A percentile compares a stretch with the other conserved stretches of the same genome.
Evolutionary conservation across 2,113 vertebrate species (phyloP).

Genomic region (Probosciger aterrimus): DNA sequence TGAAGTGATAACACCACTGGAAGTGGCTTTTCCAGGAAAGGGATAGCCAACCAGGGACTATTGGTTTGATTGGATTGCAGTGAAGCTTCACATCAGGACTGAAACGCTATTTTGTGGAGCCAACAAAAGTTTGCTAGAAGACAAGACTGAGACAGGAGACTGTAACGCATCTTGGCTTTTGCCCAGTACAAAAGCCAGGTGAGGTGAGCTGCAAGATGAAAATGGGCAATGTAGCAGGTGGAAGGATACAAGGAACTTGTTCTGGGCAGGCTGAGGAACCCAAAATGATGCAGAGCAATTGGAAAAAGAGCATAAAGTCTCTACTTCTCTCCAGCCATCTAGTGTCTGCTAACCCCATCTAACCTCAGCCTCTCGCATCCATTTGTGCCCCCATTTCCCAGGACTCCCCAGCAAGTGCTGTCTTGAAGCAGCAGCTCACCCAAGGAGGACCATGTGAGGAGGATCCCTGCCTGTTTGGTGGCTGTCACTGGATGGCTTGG

Average conservation of each 20-base stretch:
- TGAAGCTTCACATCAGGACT: constrained; percentile 8
- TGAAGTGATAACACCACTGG: neutral
- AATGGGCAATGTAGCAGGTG: neutral
- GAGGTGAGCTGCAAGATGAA: neutral
- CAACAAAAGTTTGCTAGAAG: neutral
- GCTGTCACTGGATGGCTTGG: neutral
- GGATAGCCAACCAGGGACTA: neutral
- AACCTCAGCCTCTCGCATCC: neutral
- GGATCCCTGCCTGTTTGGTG: neutral
- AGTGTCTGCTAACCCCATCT: neutral
- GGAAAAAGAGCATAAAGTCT: neutral
- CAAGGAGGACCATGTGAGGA: neutral
- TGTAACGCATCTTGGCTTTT: neutral
- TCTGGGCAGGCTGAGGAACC: neutral
- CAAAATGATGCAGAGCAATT: neutral
- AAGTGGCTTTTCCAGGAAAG: neutral
- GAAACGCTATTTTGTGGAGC: neutral
- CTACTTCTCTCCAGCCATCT: neutral
- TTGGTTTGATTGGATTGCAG: constrained; percentile 16
- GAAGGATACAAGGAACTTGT: neutral
- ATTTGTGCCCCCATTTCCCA: neutral
- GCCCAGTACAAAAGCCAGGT: neutral
- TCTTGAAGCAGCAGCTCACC: neutral
- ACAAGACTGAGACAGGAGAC: neutral
- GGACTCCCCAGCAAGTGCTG: neutral